A percentile compares a stretch with the other conserved stretches of the same genome.
phyloP scores from a whole-genome alignment of 2,888 invertebrate species.

The Argyresthia goedartella region DNA sequence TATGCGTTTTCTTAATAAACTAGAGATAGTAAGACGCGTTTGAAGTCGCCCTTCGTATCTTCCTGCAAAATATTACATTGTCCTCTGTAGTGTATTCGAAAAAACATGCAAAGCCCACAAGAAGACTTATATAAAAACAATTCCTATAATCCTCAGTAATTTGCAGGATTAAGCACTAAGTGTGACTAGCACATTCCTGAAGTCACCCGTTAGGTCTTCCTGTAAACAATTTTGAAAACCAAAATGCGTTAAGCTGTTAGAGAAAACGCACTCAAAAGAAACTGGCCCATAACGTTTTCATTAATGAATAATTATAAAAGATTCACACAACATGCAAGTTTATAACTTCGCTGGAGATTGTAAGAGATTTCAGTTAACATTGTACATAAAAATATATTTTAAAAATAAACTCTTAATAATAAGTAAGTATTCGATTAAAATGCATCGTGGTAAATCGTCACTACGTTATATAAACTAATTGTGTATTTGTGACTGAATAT shows the following conservation, averaged over 20 bases:
- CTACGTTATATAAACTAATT: conserved; percentile 2
- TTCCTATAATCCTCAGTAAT: conserved; percentile 22
- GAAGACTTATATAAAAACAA: conserved; percentile 34
- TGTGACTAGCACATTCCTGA: conserved; percentile 74
- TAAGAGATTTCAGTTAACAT: conserved; percentile 6
- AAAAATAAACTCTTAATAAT: conserved; percentile 1
- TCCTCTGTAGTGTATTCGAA: conserved; percentile 22
- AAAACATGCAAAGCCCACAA: conserved; percentile 34
- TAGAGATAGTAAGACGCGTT: conserved; percentile 74
- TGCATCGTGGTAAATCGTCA: conserved; percentile 3
- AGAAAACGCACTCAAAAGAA: conserved; percentile 19
- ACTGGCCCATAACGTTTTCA: conserved; percentile 57
- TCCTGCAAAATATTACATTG: conserved; percentile 72
- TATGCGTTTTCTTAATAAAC: conserved; percentile 50
- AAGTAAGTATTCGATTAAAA: conserved; percentile 5
- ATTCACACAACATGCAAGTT: conserved; percentile 36
- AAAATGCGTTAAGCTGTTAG: conserved; percentile 26
- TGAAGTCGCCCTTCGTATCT: conserved; percentile 79
- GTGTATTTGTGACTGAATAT: conserved; percentile 1
- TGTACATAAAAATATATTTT: background rate
- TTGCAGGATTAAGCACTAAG: conserved; percentile 65
- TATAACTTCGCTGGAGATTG: conserved; percentile 29
- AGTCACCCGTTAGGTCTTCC: conserved; percentile 79
- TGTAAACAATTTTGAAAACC: conserved; percentile 63
- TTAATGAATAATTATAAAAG: conserved; percentile 12